Evolutionary conservation across 2,797 vertebrate species (phyloP).

Genomic region (Discoglossus pictus): DNA sequence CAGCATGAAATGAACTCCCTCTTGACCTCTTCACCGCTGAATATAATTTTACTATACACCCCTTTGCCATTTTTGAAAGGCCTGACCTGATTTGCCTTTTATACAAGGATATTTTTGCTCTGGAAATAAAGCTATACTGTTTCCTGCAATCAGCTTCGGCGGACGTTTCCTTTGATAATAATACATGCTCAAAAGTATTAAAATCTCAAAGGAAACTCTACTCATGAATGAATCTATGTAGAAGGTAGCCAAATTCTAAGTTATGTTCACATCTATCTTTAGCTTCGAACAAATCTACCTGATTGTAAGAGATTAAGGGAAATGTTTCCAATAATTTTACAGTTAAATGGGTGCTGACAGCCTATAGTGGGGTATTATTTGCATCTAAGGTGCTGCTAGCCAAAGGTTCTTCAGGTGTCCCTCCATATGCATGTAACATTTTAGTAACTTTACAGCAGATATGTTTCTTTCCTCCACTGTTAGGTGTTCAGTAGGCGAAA

Average conservation of each 20-base stretch:
- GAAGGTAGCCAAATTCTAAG: neutral
- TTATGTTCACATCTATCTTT: constrained; percentile 32
- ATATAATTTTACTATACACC: neutral
- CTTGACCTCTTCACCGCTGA: too few relatives aligned
- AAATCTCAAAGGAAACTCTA: constrained; percentile 27
- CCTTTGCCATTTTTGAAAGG: neutral
- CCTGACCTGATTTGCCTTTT: constrained; percentile 9
- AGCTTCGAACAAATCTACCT: neutral
- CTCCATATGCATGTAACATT: too few relatives aligned
- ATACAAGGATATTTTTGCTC: constrained; percentile 8
- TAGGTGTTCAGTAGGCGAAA: too few relatives aligned
- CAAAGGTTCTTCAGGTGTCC: too few relatives aligned
- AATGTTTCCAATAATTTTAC: neutral
- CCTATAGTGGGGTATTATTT: neutral
- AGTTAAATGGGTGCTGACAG: neutral
- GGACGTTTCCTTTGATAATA: constrained; percentile 33
- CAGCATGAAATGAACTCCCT: neutral
- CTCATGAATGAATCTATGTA: constrained; percentile 13
- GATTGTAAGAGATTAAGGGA: neutral
- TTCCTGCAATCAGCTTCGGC: constrained; percentile 23
- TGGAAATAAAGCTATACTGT: constrained; percentile 23
- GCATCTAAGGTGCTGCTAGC: neutral
- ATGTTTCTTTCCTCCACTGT: too few relatives aligned
- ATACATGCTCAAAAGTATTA: constrained; percentile 23
- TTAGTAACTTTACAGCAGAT: too few relatives aligned